These are phyloP conservation scores for Progne subis DNA, from an alignment of 2,113 vertebrate species.

Conservation along the genomic window DNA sequence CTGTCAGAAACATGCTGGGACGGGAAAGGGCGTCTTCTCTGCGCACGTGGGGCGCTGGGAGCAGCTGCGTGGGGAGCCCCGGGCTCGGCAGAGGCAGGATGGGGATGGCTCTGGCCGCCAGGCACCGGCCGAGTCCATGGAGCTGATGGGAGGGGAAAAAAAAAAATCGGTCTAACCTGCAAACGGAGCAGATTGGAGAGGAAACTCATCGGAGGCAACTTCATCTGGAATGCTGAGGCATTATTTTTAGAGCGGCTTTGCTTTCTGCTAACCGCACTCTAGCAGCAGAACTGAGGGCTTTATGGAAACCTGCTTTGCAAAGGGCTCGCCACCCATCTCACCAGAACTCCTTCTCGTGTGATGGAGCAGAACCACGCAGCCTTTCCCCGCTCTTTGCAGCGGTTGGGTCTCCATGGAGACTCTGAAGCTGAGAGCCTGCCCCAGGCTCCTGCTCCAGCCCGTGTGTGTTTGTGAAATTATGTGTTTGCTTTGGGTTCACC, in stretches of 20 bases:
- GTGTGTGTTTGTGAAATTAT: background rate
- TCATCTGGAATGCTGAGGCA: slow-evolving; percentile 26
- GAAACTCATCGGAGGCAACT: background rate
- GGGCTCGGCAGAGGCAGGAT: background rate
- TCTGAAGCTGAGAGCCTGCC: background rate
- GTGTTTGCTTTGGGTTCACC: slow-evolving; percentile 16
- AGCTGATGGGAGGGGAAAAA: background rate
- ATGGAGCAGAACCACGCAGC: background rate
- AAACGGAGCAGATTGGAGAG: background rate
- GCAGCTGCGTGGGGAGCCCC: background rate
- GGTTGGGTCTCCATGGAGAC: background rate
- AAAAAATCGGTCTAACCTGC: slow-evolving; percentile 2
- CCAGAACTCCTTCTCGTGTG: background rate
- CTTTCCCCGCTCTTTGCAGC: background rate
- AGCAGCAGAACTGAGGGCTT: slow-evolving; percentile 8
- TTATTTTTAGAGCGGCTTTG: slow-evolving; percentile 48
- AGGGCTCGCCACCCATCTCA: background rate
- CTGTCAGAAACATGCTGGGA: background rate
- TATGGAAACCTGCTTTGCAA: slow-evolving; percentile 2
- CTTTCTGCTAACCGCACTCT: slow-evolving; percentile 6
- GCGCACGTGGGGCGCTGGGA: rapidly evolving
- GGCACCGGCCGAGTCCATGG: background rate
- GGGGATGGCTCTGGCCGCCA: background rate
- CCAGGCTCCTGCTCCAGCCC: background rate
- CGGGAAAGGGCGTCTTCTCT: background rate